A percentile compares a stretch with the other conserved stretches of the same genome.
Evolutionary conservation across 2,888 invertebrate genomes (phyloP).

Genomic region (Coleophora flavipennella): DNA sequence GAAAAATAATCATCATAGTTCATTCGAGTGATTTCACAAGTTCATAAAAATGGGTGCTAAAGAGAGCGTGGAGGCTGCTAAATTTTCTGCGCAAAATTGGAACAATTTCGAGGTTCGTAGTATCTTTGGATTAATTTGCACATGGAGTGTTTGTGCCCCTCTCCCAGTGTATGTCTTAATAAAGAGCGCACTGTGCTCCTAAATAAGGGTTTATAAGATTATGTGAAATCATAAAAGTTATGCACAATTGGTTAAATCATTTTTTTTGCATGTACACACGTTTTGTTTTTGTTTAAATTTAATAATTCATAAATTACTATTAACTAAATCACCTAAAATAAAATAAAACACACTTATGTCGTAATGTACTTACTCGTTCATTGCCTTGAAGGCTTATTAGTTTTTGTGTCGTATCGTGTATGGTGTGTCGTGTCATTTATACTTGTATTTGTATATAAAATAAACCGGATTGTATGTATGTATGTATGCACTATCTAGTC

Average conservation of each 20-base stretch:
- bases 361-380: slow-evolving; percentile 1
- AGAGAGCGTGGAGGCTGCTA: slow-evolving; percentile 86
- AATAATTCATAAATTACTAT: slow-evolving; percentile 9
- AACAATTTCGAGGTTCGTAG: slow-evolving; percentile 84
- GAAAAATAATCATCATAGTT: slow-evolving; percentile 58
- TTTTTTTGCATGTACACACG: slow-evolving; percentile 55
- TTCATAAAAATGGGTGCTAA: slow-evolving; percentile 82
- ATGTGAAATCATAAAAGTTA: slow-evolving; percentile 36
- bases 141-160: slow-evolving; percentile 68
- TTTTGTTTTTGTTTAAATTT: slow-evolving; percentile 24
- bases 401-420: slow-evolving; percentile 15
- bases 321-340: slow-evolving; percentile 1
- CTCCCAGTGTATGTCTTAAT: slow-evolving; percentile 59
- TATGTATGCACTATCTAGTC: too few relatives aligned
- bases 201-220: slow-evolving; percentile 23
- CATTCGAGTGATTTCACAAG: slow-evolving; percentile 64
- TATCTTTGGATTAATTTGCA: slow-evolving; percentile 66
- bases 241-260: slow-evolving; percentile 47
- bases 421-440: slow-evolving; percentile 6
- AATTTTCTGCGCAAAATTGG: slow-evolving; percentile 87
- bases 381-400: slow-evolving; percentile 5
- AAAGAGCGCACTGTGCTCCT: slow-evolving; percentile 33
- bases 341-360: not conserved
- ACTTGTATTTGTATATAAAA: too few relatives aligned
- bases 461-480: too few relatives aligned